These are phyloP conservation scores for Perca flavescens DNA, from an alignment of 2,113 vertebrate species.

Conservation along the genomic window DNA sequence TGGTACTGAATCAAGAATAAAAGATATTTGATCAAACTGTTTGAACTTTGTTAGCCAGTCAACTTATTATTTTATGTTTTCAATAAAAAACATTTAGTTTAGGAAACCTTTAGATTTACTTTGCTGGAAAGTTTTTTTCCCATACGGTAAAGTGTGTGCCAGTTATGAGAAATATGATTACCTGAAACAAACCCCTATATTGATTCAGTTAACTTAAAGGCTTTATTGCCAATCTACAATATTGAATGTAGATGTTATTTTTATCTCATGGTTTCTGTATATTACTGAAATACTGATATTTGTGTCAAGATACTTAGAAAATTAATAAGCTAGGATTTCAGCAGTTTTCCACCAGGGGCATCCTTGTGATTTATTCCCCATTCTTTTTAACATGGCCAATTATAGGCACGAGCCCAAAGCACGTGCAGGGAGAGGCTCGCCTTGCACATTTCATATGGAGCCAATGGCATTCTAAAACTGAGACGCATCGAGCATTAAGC, in stretches of 20 bases:
- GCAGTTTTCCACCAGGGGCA: slow-evolving; percentile 36
- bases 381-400: slow-evolving; percentile 48
- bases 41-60: no score
- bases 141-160: no score
- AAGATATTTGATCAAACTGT: no score
- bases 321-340: neutral
- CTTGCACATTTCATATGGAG: slow-evolving; percentile 54
- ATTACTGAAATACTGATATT: neutral
- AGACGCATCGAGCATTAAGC: neutral
- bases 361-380: neutral
- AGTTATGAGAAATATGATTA: no score
- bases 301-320: neutral
- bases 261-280: no score
- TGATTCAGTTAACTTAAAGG: no score
- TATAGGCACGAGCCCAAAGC: slow-evolving; percentile 65
- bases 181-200: no score
- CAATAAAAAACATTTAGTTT: no score
- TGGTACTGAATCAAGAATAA: no score
- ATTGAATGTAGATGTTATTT: neutral
- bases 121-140: no score
- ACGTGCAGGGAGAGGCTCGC: slow-evolving; percentile 68
- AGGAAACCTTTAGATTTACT: no score
- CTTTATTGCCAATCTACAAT: neutral
- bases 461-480: slow-evolving; percentile 7
- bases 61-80: no score